Evolutionary conservation across 64 coral and sea anemone species (phyloP), one percentile per base, ranked within the genome.

Genomic region (Montipora cactus): DNA sequence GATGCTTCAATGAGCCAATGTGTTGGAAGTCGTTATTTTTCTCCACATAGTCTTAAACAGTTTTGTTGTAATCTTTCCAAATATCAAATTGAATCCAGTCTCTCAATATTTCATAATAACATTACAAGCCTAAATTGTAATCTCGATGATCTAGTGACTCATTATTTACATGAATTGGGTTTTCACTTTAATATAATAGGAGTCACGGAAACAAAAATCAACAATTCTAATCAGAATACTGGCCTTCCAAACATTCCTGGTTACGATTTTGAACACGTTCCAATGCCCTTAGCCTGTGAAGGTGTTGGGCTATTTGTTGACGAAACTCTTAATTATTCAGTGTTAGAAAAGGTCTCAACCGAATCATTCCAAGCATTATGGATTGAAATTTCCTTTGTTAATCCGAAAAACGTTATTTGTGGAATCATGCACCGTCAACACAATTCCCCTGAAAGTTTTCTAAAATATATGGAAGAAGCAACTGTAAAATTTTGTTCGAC

Each of bases 271-370:
- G 84, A 76, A 50, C 69, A 88, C 47, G 48, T 76, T 48, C 71
- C 71, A 51, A 87, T 46, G 19, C 84, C 84, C 51, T 37, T 87
- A 28, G 28, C 68, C 20, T 87, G 16, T 87, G 87, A 73, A 44
- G 73, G 87, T 77, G 87, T 89, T 89, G 71, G 72, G 4, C 52
- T 89, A 14, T 89, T 76, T 61, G 75, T 89, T 76, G 75, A 77
- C 51, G 68, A 49, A 11, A 77, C 73, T 50, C 21, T 89, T 37
- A 44, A 77, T 55, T 59, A 89, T 89, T 76, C 74, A 55, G 55
- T 78, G 5, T 7, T 48, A 46, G 87, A 89, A 78, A 78, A 89
- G 59, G 21, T 59, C 37, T 88, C 87, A 23, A 88, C 70, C 55
- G 72, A 48, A 44, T 67, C 48, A n/a, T 88, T 88, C 19, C 87